phyloP scores from a whole-genome alignment of 2,113 vertebrate genomes.

The Heterochromis multidens region DNA sequence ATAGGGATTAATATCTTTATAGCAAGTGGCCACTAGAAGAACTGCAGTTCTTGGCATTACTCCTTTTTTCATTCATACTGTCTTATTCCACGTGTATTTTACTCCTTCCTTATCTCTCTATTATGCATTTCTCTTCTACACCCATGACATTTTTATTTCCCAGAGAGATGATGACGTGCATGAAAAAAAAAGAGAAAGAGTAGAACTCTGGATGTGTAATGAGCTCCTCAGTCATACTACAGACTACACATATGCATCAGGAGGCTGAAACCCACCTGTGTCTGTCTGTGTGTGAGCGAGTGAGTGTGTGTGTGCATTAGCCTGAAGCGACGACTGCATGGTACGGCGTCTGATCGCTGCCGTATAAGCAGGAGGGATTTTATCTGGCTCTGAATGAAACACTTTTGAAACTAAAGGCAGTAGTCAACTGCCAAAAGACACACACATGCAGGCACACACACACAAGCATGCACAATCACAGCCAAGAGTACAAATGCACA shows the following conservation, averaged over 20 bases:
- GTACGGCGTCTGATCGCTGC: slow-evolving; percentile 44
- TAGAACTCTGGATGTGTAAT: slow-evolving; percentile 16
- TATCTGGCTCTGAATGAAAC: slow-evolving; percentile 66
- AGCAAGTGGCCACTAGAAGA: neutral
- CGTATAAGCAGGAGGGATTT: slow-evolving; percentile 53
- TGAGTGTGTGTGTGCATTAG: slow-evolving; percentile 2
- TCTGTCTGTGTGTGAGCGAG: neutral
- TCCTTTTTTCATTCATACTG: neutral
- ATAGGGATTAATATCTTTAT: neutral
- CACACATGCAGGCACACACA: neutral
- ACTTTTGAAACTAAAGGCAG: slow-evolving; percentile 50
- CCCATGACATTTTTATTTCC: neutral
- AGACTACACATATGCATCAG: neutral
- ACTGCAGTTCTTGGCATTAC: neutral
- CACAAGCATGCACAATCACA: neutral
- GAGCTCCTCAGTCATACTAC: slow-evolving; percentile 33
- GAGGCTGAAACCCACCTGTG: slow-evolving; percentile 33
- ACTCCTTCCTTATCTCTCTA: neutral
- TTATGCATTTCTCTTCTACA: neutral
- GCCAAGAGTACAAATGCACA: neutral
- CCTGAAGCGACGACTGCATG: slow-evolving; percentile 43
- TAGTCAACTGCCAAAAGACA: slow-evolving; percentile 28
- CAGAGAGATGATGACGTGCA: neutral
- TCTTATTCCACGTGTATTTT: neutral
- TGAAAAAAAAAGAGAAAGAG: neutral